These are phyloP conservation scores for Antedon mediterranea DNA, from an alignment of 53 echinoderm and acorn worm species.

Conservation along the genomic window DNA sequence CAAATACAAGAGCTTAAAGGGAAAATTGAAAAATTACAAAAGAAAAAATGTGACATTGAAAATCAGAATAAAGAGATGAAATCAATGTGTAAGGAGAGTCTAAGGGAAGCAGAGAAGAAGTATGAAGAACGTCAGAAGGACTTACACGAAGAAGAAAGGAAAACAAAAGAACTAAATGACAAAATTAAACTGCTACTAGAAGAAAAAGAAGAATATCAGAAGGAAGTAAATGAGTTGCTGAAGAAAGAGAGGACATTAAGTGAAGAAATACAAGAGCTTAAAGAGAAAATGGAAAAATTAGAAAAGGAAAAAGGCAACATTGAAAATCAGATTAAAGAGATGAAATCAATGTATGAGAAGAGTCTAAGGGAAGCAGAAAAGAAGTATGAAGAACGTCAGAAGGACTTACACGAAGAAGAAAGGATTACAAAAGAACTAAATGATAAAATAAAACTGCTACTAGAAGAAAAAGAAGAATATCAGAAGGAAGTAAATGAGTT, in stretches of 20 bases:
- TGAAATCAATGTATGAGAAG: too few relatives aligned
- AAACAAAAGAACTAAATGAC: neutral
- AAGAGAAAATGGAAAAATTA: neutral
- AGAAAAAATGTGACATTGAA: neutral
- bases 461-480: constrained; percentile 8
- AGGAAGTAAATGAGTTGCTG: neutral
- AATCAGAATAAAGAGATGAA: constrained; percentile 19
- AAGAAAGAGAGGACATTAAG: neutral
- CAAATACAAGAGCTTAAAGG: constrained; percentile 1
- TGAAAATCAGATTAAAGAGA: constrained; percentile 16
- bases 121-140: neutral
- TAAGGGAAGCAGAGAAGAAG: constrained; percentile 6
- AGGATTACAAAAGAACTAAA: neutral
- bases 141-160: neutral
- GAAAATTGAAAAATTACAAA: constrained; percentile 12
- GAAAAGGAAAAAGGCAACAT: neutral
- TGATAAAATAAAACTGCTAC: neutral
- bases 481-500: constrained; percentile 6
- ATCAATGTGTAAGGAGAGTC: too few relatives aligned
- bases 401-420: neutral
- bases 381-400: neutral
- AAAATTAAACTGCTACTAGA: neutral
- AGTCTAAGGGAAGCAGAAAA: constrained; percentile 6
- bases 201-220: constrained; percentile 18
- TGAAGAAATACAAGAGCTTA: neutral